phyloP scores from a whole-genome alignment of 1,140 invertebrate species.

The Macrobrachium rosenbergii region DNA sequence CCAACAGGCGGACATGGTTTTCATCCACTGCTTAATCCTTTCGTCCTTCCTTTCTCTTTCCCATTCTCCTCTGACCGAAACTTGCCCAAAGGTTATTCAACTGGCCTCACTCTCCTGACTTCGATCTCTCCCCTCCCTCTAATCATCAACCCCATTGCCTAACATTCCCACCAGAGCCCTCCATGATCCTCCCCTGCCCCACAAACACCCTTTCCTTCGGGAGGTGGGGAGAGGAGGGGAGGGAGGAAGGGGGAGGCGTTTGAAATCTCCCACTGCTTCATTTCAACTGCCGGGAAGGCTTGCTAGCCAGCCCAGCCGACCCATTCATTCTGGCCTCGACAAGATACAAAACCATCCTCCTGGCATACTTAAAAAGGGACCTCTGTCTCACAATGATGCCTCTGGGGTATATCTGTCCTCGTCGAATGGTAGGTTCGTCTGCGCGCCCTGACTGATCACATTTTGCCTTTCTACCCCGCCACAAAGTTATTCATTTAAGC shows the following conservation, averaged over 20 bases:
- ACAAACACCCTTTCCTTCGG: neutral
- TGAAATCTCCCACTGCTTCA: neutral
- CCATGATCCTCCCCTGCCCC: neutral
- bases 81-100: neutral
- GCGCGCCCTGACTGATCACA: too few relatives aligned
- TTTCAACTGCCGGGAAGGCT: neutral
- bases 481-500: too few relatives aligned
- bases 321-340: too few relatives aligned
- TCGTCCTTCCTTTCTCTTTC: conserved; percentile 3
- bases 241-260: neutral
- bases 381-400: too few relatives aligned
- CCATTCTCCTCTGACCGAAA: neutral
- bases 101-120: neutral
- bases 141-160: neutral
- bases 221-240: neutral
- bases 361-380: too few relatives aligned
- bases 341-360: too few relatives aligned
- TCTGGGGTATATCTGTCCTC: too few relatives aligned
- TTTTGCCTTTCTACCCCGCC: too few relatives aligned
- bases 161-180: too few relatives aligned
- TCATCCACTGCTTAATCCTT: neutral
- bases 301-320: too few relatives aligned
- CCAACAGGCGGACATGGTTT: neutral
- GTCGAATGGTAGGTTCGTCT: too few relatives aligned
- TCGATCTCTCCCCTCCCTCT: neutral